Conservation (phyloP, 2,888 invertebrate genomes). For the Trichopria drosophilae region DNA sequence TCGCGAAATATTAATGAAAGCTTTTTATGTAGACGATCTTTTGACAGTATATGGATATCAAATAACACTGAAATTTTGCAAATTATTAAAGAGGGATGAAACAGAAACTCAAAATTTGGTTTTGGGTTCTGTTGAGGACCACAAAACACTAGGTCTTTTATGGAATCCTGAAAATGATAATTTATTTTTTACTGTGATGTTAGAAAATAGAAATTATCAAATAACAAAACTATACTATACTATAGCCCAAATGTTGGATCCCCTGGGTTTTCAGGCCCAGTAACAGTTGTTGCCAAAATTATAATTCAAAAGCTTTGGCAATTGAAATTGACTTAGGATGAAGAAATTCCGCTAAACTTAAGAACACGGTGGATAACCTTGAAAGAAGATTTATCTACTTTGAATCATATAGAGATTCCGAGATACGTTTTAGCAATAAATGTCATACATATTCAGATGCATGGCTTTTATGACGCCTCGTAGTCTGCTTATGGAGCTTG, state of each 20-base stretch:
- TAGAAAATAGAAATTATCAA: no score
- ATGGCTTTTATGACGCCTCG: no score
- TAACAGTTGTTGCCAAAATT: constrained; percentile 35
- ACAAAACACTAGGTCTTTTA: constrained; percentile 19
- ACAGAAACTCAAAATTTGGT: no score
- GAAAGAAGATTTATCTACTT: not conserved
- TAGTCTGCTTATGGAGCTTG: not conserved
- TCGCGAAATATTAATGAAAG: no score
- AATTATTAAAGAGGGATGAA: no score
- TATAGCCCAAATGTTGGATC: constrained; percentile 36
- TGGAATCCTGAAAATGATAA: no score
- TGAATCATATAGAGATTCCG: not conserved
- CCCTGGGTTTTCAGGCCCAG: constrained; percentile 33
- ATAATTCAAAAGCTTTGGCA: constrained; percentile 35
- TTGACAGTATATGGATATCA: no score
- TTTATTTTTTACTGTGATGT: no score
- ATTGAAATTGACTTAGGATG: constrained; percentile 31
- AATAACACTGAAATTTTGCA: no score
- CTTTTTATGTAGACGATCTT: no score
- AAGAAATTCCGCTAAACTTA: not conserved
- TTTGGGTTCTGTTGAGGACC: not conserved
- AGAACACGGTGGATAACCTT: not conserved
- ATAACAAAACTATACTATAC: constrained; percentile 24
- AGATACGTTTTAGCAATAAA: not conserved
- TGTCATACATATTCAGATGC: not conserved